Evolutionary conservation across 2,888 invertebrate species (phyloP), one percentile per base, ranked within the genome.

Genomic region (Mesoligia furuncula): DNA sequence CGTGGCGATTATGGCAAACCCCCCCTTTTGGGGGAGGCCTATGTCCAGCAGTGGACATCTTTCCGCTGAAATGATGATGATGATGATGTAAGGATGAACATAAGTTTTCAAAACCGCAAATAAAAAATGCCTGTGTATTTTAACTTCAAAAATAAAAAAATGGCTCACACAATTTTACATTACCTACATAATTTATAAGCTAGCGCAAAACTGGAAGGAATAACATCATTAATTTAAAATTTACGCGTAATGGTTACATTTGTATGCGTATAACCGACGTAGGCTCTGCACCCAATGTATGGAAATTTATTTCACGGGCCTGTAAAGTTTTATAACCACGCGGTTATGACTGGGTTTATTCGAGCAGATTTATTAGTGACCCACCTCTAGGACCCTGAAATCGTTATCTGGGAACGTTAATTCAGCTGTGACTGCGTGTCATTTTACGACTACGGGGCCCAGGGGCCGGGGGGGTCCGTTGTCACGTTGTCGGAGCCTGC

Each of bases 381-480:
- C 91, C 89, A 91, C 92, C 90, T 90, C 85, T 84, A 79, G 67
- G 89, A 90, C 91, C 91, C 91, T 77, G 80, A 88, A 91, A 92
- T 93, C 91, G 92, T 92, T 93, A 93, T 93, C 92, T 91, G 89
- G 87, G 86, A 91, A 92, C 89, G 93, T 93, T 94, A 94, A 94
- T 93, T 92, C 91, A 90, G 90, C 91, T 90, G 91, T 92, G 90
- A 91, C 90, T 91, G 90, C 88, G 89, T 90, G 93, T 91, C 90
- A 90, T 88, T 93, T 94, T 94, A 94, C 91, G 93, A 92, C 90
- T 66, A 74, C 59, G 70, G 77, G 73, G 70, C 42, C 57, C 62
- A 13, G 57, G 77, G 48, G 61, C 42, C 69, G 27, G 66, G 75
- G 66, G 75, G 66, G 57, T 59, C 75, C 51, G 71, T 82, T 86